Base-by-base conservation (phyloP, 2,113 vertebrate genomes). In the Paradoxurus hermaphroditus region DNA sequence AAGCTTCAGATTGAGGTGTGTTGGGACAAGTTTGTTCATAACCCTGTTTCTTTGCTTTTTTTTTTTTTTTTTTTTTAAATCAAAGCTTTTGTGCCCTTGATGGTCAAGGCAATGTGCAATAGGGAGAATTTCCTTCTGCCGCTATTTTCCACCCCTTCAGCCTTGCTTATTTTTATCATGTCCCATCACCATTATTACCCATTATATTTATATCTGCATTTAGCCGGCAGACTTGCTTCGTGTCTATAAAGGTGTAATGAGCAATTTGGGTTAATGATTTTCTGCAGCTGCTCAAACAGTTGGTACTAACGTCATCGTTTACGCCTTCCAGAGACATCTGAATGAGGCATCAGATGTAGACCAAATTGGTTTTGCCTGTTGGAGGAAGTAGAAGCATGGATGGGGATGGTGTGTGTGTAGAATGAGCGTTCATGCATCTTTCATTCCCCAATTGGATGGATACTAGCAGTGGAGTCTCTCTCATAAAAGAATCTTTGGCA, bases 251-350 rank as follows among this genome's bases (percentile, higher is more conserved):
- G 94, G 94, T 93, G 85, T 97, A 98, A 97, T 94, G 97, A 98
- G 90, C 83, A 97, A 96, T 98, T 97, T 98, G 90, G 21, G 86
- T 97, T 98, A 98, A 98, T 98, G 98, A 90, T 97, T 97, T 98
- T 98, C 94, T 97, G 94, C 96, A 97, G 97, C 90, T 97, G 93
- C 96, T 98, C 95, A 39, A 97, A 96, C 53, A 96, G 36, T 97
- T 98, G 93, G 77, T 97, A 46, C 39, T 97, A 97, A 73, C 29
- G 31, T 98, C 95, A 96, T 59, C 36, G 9, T 77, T 97, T 91
- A 91, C 72, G 49, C 73, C 89, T 98, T 98, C 94, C 70, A 97
- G 97, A 94, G 96, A 96, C 97, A 88, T 83, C 96, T 13, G 91
- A 98, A 44, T 25, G 70, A 97, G 77, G n/a, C 95, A 36, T 96